Conservation (phyloP, 2,113 vertebrate species). For the Lutjanus erythropterus region DNA sequence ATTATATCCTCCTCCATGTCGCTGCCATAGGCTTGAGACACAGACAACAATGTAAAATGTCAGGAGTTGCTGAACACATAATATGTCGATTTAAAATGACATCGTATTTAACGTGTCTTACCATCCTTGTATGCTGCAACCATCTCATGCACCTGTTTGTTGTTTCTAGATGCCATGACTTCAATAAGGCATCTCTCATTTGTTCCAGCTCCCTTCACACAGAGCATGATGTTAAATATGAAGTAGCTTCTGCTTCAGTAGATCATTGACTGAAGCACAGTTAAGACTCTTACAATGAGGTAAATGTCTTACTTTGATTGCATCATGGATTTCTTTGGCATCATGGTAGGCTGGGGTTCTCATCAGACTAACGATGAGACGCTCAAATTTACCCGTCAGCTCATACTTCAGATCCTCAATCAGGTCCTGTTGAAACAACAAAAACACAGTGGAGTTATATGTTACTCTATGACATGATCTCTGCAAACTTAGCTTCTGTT, state of each 20-base stretch:
- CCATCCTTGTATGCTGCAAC: constrained; percentile 94
- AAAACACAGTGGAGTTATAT: not conserved
- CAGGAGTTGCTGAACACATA: not conserved
- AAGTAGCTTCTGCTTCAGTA: constrained; percentile 3
- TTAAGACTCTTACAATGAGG: not conserved
- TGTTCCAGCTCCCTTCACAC: constrained; percentile 89
- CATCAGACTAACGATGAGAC: constrained; percentile 96
- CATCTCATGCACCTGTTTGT: constrained; percentile 89
- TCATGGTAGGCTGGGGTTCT: constrained; percentile 90
- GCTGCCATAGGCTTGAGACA: constrained; percentile 87
- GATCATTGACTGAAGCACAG: not conserved
- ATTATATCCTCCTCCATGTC: constrained; percentile 91
- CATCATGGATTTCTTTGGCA: constrained; percentile 97
- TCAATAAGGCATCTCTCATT: constrained; percentile 96
- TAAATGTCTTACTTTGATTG: constrained; percentile 87
- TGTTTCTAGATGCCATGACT: constrained; percentile 94
- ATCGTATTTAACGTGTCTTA: constrained; percentile 68
- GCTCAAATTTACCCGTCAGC: constrained; percentile 96
- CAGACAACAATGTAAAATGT: not conserved
- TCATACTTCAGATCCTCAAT: constrained; percentile 97
- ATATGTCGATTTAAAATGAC: not conserved
- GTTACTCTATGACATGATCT: not conserved
- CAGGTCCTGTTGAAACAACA: constrained; percentile 87
- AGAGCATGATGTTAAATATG: constrained; percentile 12
- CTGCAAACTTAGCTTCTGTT: not conserved